Conservation (phyloP, 2,113 vertebrate genomes). For the Pelecanus crispus region DNA sequence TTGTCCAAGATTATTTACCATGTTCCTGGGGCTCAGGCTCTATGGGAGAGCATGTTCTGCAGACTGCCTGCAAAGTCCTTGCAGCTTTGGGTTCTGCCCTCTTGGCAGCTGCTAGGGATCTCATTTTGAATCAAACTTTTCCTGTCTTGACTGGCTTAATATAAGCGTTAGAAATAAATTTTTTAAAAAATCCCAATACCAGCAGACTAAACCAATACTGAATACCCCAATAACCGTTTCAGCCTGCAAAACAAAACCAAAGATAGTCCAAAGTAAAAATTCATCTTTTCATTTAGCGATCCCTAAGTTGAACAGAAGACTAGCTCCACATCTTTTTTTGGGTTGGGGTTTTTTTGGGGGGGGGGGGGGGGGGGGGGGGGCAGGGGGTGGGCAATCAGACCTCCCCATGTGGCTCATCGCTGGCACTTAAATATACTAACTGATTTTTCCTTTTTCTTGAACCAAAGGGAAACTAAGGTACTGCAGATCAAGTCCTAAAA, state of each 20-base stretch:
- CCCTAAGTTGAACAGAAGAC: not conserved
- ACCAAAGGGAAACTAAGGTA: not conserved
- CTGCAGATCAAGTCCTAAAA: not conserved
- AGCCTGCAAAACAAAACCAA: not conserved
- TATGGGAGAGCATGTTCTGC: not conserved
- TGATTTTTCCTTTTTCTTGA: not conserved
- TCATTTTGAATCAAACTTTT: not conserved
- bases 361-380: too few species aligned
- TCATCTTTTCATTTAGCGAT: not conserved
- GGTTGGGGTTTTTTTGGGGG: too few species aligned
- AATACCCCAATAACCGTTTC: not conserved
- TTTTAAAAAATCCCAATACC: not conserved
- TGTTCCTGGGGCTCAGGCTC: not conserved
- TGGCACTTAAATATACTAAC: not conserved
- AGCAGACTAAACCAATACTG: not conserved
- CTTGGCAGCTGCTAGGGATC: not conserved
- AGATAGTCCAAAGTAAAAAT: not conserved
- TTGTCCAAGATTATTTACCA: not conserved
- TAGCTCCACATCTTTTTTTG: not conserved
- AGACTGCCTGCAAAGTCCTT: not conserved
- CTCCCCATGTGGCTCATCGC: accelerated
- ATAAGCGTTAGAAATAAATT: not conserved
- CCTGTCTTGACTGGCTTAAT: not conserved
- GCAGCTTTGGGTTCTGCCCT: not conserved
- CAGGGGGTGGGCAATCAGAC: too few species aligned